These are phyloP conservation scores for Potamarius usumacintae DNA, from an alignment of 2,113 vertebrate genomes.

Conservation along the genomic window DNA sequence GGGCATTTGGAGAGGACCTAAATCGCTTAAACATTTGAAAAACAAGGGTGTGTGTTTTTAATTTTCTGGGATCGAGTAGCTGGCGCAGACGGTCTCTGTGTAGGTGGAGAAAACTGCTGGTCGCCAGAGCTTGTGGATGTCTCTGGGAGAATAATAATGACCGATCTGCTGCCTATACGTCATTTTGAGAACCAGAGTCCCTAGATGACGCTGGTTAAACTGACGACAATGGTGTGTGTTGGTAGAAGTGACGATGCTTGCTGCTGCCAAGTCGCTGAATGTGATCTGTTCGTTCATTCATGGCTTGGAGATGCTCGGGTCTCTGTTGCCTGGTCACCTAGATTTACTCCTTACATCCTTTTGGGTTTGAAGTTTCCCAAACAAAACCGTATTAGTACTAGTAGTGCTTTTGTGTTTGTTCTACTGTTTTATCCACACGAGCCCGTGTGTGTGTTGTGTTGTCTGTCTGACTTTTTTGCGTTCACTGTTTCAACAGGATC, in stretches of 20 bases:
- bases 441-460: background rate
- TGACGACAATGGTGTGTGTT: background rate
- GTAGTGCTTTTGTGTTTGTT: background rate
- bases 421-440: background rate
- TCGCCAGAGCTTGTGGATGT: too few species aligned
- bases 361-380: background rate
- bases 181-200: background rate
- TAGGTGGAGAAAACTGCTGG: too few species aligned
- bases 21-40: too few species aligned
- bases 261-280: background rate
- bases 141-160: background rate
- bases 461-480: background rate
- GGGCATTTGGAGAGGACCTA: too few species aligned
- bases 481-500: slow-evolving; percentile 38
- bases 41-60: too few species aligned
- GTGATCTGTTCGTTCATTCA: background rate
- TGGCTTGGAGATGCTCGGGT: background rate
- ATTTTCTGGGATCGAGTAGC: too few species aligned
- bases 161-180: background rate
- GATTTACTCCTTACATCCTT: background rate
- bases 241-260: background rate
- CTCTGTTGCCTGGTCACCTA: background rate
- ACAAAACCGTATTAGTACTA: too few species aligned
- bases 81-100: too few species aligned
- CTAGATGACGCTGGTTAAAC: background rate